Conservation (phyloP, 1,140 invertebrate genomes). For the Drosophila sturtevanti region DNA sequence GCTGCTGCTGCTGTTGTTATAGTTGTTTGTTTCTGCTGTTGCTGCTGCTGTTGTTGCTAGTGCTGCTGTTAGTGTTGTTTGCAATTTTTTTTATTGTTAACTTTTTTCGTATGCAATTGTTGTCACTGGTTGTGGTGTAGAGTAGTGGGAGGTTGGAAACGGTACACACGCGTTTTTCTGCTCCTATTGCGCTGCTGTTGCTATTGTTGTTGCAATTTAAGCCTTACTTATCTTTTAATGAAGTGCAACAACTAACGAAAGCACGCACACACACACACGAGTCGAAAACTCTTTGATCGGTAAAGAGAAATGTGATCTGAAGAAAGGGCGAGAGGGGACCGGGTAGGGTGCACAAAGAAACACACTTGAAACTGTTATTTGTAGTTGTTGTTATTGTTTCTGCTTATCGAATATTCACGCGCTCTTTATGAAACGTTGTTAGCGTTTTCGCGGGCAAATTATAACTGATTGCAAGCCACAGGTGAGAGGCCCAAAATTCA, state of each 20-base stretch:
- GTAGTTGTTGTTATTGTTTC: slow-evolving; percentile 22
- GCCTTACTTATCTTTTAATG: slow-evolving; percentile 54
- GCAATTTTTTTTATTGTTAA: slow-evolving; percentile 31
- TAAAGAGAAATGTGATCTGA: not conserved
- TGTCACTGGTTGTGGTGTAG: slow-evolving; percentile 11
- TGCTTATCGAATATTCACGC: slow-evolving; percentile 26
- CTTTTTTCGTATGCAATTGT: slow-evolving; percentile 39
- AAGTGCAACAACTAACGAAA: slow-evolving; percentile 31
- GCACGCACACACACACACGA: slow-evolving; percentile 15
- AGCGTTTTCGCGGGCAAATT: slow-evolving; percentile 72
- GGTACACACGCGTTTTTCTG: slow-evolving; percentile 28
- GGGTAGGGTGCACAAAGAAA: slow-evolving; percentile 4
- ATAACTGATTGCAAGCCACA: slow-evolving; percentile 57
- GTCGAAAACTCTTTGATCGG: slow-evolving; percentile 27
- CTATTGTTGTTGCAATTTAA: slow-evolving; percentile 36
- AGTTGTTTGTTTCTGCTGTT: slow-evolving; percentile 26
- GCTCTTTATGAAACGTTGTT: slow-evolving; percentile 55
- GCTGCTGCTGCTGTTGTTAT: slow-evolving; percentile 14
- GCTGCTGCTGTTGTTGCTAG: no score
- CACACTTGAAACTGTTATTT: slow-evolving; percentile 3
- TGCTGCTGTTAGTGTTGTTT: slow-evolving; percentile 18
- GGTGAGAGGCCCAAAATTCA: slow-evolving; percentile 39
- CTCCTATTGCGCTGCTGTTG: not conserved
- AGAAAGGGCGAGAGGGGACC: not conserved
- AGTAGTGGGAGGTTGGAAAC: not conserved